Evolutionary conservation across 2,888 invertebrate species (phyloP).

Genomic region (Agonopterix heracliana): DNA sequence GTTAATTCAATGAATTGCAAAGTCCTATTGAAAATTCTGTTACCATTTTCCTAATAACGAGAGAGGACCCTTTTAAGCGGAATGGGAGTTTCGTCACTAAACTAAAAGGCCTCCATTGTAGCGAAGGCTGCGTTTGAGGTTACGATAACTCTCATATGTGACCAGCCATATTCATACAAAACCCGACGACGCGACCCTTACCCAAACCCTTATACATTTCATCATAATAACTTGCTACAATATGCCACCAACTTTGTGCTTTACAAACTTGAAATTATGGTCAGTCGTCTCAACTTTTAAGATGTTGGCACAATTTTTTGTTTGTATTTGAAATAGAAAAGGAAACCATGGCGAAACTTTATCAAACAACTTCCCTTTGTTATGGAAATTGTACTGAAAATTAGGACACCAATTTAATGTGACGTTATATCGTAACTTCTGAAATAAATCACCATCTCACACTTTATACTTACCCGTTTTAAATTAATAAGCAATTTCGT

Average conservation of each 20-base stretch:
- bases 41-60: constrained; percentile 20
- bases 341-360: constrained; percentile 9
- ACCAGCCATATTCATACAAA: constrained; percentile 40
- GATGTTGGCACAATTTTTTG: constrained; percentile 9
- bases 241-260: constrained; percentile 40
- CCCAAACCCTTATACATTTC: constrained; percentile 8
- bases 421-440: constrained; percentile 13
- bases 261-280: constrained; percentile 31
- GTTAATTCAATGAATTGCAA: constrained; percentile 10
- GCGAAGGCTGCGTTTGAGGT: constrained; percentile 22
- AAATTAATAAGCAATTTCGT: constrained; percentile 19
- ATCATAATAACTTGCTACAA: constrained; percentile 39
- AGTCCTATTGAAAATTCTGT: constrained; percentile 16
- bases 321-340: constrained; percentile 13
- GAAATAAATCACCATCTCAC: constrained; percentile 20
- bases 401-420: constrained; percentile 14
- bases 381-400: constrained; percentile 10
- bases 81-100: constrained; percentile 30
- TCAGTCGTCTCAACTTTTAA: constrained; percentile 12
- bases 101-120: constrained; percentile 32
- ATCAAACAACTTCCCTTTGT: constrained; percentile 8
- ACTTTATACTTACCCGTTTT: constrained; percentile 14
- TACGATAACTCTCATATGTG: constrained; percentile 36
- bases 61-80: constrained; percentile 23
- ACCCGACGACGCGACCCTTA: constrained; percentile 36